Conservation (phyloP, 1,140 invertebrate species). For the Megathymus violae region DNA sequence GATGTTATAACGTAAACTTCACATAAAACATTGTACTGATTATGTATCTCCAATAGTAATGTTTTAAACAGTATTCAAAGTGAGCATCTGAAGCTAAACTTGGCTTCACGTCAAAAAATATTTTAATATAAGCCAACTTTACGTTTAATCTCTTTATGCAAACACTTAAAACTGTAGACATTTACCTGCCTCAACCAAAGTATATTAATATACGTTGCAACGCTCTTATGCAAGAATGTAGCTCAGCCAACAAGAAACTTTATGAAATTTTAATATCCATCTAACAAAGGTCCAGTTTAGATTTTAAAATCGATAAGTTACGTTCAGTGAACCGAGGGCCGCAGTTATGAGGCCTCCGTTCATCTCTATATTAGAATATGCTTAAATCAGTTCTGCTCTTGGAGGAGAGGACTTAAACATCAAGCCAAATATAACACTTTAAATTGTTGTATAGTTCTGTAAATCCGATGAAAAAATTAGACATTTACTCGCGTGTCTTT, state of each 20-base stretch:
- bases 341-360: too few species aligned
- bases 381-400: too few species aligned
- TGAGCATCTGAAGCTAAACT: slow-evolving; percentile 20
- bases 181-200: slow-evolving; percentile 57
- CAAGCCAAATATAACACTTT: too few species aligned
- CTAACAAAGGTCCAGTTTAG: slow-evolving; percentile 16
- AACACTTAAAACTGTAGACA: slow-evolving; percentile 56
- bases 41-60: too few species aligned
- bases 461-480: too few species aligned
- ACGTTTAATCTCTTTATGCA: slow-evolving; percentile 52
- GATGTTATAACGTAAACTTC: too few species aligned
- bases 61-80: slow-evolving; percentile 3
- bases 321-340: slow-evolving; percentile 11
- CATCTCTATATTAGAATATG: too few species aligned
- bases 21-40: too few species aligned
- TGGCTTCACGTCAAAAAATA: slow-evolving; percentile 16
- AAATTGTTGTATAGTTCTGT: too few species aligned
- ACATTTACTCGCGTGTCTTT: too few species aligned
- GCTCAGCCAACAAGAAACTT: slow-evolving; percentile 49
- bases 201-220: slow-evolving; percentile 56
- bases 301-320: slow-evolving; percentile 22
- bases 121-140: slow-evolving; percentile 36
- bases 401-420: too few species aligned
- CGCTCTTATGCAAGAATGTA: slow-evolving; percentile 58
- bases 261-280: slow-evolving; percentile 70